Evolutionary conservation across 2,797 vertebrate species (phyloP), one percentile per base, ranked within the genome.

Genomic region (Gallinago nigripennis): DNA sequence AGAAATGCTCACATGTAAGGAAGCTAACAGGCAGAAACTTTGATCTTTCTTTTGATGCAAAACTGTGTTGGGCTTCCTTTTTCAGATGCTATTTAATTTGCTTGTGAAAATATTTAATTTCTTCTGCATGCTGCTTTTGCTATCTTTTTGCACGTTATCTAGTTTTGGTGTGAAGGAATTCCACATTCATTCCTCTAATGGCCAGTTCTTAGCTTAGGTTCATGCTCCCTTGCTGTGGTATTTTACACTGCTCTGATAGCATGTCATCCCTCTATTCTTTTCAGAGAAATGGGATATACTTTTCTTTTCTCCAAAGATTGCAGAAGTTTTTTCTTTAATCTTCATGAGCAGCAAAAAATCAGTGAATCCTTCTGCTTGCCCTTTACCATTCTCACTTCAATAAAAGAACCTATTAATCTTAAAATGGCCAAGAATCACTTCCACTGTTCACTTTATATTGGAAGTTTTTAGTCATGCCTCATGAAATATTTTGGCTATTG

Each of bases 261-360:
- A 64, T 5, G 73, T 57, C 75, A 31, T 51, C 50, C 71, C 51
- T 85, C 65, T 76, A 1, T 65, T 78, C 65, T 63, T 73, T 90
- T 90, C 65, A 81, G 79, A 88, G 48, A 83, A 85, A 63, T 37
- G 57, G 85, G 65, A 65, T 60, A 46, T 2, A 45, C 35, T 68
- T 35, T 50, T 87, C 78, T 90, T 92, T 86, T 48, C 45, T 68
- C 57, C 57, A 65, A 76, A 66, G 50, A 39, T 61, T 50, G 43
- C 77, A 78, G 23, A 79, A 86, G 50, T 41, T 86, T 76, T 89
- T 91, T 73, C 80, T 95, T 92, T 85, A 75, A 90, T 91, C 82
- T 94, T 86, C 70, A 18, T 41, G 85, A 89, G 41, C 53, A 79
- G 65, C 28, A 91, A 94, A 94, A 91, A 68, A 75, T 43, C 83